A percentile compares a stretch with the other conserved stretches of the same genome.
phyloP scores from a whole-genome alignment of 1,140 invertebrate species.

The Holcopasites calliopsidis region DNA sequence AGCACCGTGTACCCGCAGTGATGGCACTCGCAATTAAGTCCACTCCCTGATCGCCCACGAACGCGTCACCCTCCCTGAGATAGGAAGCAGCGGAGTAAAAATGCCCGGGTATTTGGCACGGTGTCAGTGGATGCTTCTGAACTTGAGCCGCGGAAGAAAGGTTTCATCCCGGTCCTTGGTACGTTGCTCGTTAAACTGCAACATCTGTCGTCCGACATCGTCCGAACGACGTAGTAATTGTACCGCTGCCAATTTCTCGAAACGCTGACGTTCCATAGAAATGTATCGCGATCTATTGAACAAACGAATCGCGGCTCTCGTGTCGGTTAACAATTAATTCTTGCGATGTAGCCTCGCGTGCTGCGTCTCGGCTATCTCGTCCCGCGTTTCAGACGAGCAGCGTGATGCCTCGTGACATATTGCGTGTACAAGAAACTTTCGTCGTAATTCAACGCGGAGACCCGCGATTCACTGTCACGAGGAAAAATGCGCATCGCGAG shows the following conservation, averaged over 20 bases:
- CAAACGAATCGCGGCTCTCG: too few relatives aligned
- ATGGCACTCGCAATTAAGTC: conserved; percentile 41
- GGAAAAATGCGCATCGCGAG: conserved; percentile 3
- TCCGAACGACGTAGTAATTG: not conserved
- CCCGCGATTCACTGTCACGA: not conserved
- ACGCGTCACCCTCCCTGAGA: not conserved
- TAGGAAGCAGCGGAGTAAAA: conserved; percentile 25
- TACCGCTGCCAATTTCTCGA: not conserved
- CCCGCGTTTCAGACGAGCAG: not conserved
- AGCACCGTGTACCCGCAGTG: conserved; percentile 23
- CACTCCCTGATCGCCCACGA: not conserved
- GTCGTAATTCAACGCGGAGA: conserved; percentile 2
- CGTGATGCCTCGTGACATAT: conserved; percentile 14
- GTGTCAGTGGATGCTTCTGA: conserved; percentile 19
- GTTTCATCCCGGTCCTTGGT: not conserved
- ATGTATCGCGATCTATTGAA: not conserved
- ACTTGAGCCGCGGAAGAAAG: not conserved
- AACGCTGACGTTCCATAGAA: too few relatives aligned
- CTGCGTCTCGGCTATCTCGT: not conserved
- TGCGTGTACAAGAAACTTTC: conserved; percentile 12
- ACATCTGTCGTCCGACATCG: not conserved
- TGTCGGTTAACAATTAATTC: not conserved
- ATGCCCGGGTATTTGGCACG: conserved; percentile 28
- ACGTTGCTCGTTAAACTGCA: not conserved
- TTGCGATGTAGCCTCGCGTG: not conserved